Percentiles rank a stretch among this genome's conserved stretches.
Evolutionary conservation across 2,888 invertebrate genomes (phyloP).

Genomic region (Nasonovia ribisnigri): DNA sequence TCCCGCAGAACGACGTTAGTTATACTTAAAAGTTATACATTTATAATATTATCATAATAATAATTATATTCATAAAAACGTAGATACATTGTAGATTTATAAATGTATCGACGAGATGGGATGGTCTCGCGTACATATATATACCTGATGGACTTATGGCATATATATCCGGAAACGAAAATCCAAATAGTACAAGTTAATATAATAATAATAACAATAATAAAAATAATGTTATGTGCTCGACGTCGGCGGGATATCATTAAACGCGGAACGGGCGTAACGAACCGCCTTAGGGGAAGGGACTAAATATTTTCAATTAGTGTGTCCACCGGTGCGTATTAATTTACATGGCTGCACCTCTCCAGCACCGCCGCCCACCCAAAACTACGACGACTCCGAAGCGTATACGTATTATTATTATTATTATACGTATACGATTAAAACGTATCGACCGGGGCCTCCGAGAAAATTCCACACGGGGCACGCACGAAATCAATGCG

Average conservation of each 20-base stretch:
- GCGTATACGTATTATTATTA: constrained; percentile 35
- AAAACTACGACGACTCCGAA: neutral
- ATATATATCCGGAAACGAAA: neutral
- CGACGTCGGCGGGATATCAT: constrained; percentile 55
- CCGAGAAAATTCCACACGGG: constrained; percentile 33
- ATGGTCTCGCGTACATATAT: neutral
- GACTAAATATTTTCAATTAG: constrained; percentile 65
- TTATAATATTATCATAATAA: neutral
- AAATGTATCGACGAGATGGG: neutral
- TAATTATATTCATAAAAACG: no score
- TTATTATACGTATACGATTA: constrained; percentile 16
- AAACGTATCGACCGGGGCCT: constrained; percentile 15
- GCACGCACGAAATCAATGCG: constrained; percentile 52
- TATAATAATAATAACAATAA: neutral
- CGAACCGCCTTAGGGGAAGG: constrained; percentile 65
- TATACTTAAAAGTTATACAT: neutral
- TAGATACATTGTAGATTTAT: neutral
- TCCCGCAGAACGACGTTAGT: neutral
- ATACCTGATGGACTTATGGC: neutral
- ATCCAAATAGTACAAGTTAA: neutral
- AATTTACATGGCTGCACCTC: constrained; percentile 62
- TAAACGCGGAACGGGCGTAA: constrained; percentile 64
- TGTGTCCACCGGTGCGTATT: constrained; percentile 64
- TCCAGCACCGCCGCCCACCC: neutral
- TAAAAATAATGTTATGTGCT: neutral